These are phyloP conservation scores for Mallotus villosus DNA, from an alignment of 2,797 vertebrate genomes.

Conservation along the genomic window DNA sequence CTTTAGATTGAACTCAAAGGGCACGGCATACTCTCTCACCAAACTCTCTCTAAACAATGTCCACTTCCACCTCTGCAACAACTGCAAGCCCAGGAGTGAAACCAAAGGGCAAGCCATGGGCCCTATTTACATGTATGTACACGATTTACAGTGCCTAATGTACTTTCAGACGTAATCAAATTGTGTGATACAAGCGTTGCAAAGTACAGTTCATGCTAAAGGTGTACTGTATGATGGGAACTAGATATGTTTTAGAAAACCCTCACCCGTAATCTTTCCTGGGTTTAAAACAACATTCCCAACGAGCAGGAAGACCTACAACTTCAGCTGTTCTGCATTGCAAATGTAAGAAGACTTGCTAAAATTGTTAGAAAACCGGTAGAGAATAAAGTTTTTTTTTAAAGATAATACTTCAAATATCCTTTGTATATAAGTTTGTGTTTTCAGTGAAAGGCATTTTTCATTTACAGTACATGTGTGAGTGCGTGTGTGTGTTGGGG, in stretches of 20 bases:
- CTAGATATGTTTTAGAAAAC: neutral
- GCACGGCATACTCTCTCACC: neutral
- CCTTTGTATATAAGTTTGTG: neutral
- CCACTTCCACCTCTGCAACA: neutral
- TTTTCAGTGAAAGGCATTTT: slow-evolving; percentile 1
- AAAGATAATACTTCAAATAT: slow-evolving; percentile 27
- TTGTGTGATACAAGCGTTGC: neutral
- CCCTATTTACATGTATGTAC: neutral
- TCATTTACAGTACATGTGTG: neutral
- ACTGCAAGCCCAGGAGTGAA: neutral
- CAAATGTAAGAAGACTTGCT: slow-evolving; percentile 18
- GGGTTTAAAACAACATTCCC: slow-evolving; percentile 11
- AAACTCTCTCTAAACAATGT: neutral
- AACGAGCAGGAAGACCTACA: slow-evolving; percentile 26
- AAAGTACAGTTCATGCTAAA: neutral
- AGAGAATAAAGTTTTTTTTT: slow-evolving; percentile 16
- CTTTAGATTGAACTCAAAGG: neutral
- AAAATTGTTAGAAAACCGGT: slow-evolving; percentile 9
- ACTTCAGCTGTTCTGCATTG: slow-evolving; percentile 14
- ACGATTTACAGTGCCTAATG: neutral
- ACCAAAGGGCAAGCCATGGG: neutral
- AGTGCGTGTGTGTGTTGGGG: neutral
- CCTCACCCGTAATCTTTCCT: neutral
- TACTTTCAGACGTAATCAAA: neutral
- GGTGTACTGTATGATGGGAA: neutral